Evolutionary conservation across 2,797 vertebrate genomes (phyloP), one percentile per base, ranked within the genome.

Genomic region (Falco cherrug): DNA sequence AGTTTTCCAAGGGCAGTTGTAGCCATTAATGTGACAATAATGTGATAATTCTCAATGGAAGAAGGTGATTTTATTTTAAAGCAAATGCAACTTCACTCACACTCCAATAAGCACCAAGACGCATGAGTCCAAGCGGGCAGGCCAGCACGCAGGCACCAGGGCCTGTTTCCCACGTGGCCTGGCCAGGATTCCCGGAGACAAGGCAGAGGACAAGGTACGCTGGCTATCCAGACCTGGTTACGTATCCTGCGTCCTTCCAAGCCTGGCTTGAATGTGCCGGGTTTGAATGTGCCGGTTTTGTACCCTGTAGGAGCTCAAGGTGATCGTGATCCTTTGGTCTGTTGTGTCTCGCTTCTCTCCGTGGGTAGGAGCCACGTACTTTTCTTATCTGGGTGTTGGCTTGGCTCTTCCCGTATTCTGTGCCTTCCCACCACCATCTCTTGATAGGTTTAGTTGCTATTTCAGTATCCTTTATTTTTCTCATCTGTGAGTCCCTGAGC

Each of bases 81-180:
- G 13, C 8, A 48, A 50, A 31, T 29, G 13, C 29, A 37, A 2
- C 14, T 64, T 85, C 33, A 19, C 10, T 60, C 22, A 7, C 22
- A 5, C 14, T 48, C 13, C 64, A 6, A 2, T 6, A 26, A 51
- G 24, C 39, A 57, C 50, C 29, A 16, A 16, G 54, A 13, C 31
- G 12, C 6, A 4, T 1, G 4, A 69, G 43, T 57, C 37, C 14
- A 3, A 31, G 47, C 10, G 14, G 26, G 19, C 35, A 47, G 13
- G 25, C 37, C 53, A 43, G 8, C 21, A 41, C 39, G 24, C 39
- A 90, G 47, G 33, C 70, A 82, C 24, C 31, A 19, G 54, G 39
- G 18, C 0, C 1, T 45, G 13, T 53, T 89, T 90, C 24, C 21
- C 11, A 2, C 0, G 0, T 15, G 7, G 28, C 33, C 41, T 75